phyloP scores from a whole-genome alignment of 2,888 invertebrate genomes.

The Melieria crassipennis region DNA sequence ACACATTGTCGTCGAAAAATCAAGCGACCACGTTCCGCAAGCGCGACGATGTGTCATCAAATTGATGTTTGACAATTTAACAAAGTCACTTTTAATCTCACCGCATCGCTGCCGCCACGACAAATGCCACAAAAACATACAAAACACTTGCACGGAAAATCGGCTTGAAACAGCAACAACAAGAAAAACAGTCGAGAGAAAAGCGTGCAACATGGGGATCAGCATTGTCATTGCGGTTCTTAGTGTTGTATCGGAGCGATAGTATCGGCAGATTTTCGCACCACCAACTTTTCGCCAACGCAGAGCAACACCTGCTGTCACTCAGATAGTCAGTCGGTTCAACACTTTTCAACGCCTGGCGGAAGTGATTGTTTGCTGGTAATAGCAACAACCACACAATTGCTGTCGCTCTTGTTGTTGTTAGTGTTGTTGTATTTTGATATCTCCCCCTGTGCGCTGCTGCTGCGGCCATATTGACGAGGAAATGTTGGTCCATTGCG shows the following conservation, averaged over 20 bases:
- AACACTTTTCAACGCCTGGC: background rate
- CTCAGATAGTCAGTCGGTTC: background rate
- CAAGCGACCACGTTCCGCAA: background rate
- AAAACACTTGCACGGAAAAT: background rate
- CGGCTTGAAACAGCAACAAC: conserved; percentile 4
- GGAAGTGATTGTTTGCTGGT: background rate
- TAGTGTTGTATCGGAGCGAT: background rate
- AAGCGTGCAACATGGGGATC: conserved; percentile 12
- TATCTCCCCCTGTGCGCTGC: background rate
- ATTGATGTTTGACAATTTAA: conserved; percentile 51
- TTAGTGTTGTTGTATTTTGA: background rate
- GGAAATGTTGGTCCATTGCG: conserved; percentile 15
- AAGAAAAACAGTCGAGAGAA: background rate
- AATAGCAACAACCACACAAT: background rate
- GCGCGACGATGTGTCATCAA: conserved; percentile 36
- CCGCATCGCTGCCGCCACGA: conserved; percentile 39
- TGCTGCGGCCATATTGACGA: background rate
- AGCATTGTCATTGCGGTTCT: background rate
- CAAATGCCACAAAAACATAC: background rate
- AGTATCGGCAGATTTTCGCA: no score
- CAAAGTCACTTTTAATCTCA: conserved; percentile 51
- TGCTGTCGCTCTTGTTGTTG: background rate
- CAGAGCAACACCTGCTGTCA: no score
- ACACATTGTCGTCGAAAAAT: no score
- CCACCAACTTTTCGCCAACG: no score